A percentile compares a stretch with the other conserved stretches of the same genome.
Evolutionary conservation across 2,113 vertebrate species (phyloP).

Genomic region (Sula dactylatra): DNA sequence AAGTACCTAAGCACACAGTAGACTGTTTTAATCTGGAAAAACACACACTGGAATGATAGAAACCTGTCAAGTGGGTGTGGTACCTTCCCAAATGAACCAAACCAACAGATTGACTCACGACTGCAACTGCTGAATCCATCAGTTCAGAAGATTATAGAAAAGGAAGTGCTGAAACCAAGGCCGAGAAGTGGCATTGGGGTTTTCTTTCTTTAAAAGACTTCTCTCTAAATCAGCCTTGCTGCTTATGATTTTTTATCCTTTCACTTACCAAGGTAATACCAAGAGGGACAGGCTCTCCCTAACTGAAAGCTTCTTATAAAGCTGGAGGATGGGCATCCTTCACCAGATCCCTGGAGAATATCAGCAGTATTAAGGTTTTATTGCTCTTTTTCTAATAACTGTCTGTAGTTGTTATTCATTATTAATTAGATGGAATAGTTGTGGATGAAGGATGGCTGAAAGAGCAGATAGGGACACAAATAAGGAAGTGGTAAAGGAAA

Average conservation of each 20-base stretch:
- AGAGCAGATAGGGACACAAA: rapidly evolving
- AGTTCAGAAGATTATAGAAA: background rate
- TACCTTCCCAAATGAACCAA: background rate
- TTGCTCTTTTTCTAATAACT: background rate
- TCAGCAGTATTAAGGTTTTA: background rate
- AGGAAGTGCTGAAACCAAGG: rapidly evolving
- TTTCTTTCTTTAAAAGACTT: rapidly evolving
- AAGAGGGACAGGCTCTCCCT: background rate
- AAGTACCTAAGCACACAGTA: background rate
- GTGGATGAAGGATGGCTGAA: background rate
- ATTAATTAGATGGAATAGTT: background rate
- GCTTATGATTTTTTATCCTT: rapidly evolving
- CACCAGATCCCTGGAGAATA: background rate
- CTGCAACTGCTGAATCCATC: background rate
- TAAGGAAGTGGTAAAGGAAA: background rate
- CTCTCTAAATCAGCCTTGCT: rapidly evolving
- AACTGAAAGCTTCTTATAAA: background rate
- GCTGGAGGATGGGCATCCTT: background rate
- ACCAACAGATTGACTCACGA: background rate
- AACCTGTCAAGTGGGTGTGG: background rate
- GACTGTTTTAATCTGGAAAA: background rate
- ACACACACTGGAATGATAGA: background rate
- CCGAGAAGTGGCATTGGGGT: rapidly evolving
- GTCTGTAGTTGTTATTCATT: background rate
- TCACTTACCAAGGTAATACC: background rate